Conservation (phyloP, 1,140 invertebrate species). For the Listronotus oregonensis region DNA sequence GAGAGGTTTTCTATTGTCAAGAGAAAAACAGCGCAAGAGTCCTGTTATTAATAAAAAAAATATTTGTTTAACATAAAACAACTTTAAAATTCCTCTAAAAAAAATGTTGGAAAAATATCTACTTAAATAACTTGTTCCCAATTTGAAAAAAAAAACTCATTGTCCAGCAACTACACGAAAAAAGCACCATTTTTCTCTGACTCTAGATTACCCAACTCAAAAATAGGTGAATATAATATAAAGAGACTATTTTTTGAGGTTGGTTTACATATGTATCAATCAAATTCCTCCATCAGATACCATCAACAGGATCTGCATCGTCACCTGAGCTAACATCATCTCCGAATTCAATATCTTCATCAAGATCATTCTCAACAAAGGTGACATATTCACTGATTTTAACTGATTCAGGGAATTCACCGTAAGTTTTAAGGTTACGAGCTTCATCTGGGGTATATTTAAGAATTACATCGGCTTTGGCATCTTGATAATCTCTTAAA, state of each 20-base stretch:
- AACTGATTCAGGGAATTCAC: slow-evolving; percentile 97
- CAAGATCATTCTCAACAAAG: slow-evolving; percentile 90
- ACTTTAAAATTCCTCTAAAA: no score
- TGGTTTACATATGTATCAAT: neutral
- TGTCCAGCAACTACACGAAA: neutral
- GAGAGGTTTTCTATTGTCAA: no score
- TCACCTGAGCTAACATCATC: slow-evolving; percentile 89
- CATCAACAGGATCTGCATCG: slow-evolving; percentile 81
- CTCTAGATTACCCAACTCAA: slow-evolving; percentile 1
- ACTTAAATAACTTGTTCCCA: no score
- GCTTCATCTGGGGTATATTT: slow-evolving; percentile 99
- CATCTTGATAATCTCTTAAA: slow-evolving; percentile 96
- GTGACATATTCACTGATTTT: slow-evolving; percentile 94
- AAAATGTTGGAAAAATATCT: no score
- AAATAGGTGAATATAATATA: neutral
- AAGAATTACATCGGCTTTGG: slow-evolving; percentile 98
- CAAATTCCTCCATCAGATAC: slow-evolving; percentile 44
- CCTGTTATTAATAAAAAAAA: no score
- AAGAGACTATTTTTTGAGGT: neutral
- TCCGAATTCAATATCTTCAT: slow-evolving; percentile 94
- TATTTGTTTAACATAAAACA: no score
- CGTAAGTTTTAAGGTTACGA: slow-evolving; percentile 97
- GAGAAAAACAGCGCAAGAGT: no score
- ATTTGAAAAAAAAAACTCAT: no score
- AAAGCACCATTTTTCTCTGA: neutral